These are phyloP conservation scores for Lagria hirta DNA, from an alignment of 2,888 invertebrate species.

Conservation along the genomic window DNA sequence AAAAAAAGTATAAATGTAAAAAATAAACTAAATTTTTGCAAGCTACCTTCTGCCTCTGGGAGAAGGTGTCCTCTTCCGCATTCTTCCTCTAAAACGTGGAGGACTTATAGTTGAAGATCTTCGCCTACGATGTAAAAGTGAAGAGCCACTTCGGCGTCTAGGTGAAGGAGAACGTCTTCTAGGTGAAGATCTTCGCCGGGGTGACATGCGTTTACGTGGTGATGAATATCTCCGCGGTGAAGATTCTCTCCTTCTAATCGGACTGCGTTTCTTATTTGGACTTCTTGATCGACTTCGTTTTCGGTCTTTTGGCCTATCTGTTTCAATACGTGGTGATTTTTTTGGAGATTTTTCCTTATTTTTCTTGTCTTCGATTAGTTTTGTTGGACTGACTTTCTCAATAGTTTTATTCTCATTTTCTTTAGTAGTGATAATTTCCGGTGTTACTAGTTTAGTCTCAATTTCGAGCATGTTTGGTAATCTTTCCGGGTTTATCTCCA, in stretches of 20 bases:
- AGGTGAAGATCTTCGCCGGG: constrained; percentile 10
- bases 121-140: constrained; percentile 10
- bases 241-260: constrained; percentile 17
- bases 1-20: no score
- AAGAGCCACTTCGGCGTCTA: constrained; percentile 9
- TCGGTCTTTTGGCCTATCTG: constrained; percentile 12
- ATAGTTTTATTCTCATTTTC: constrained; percentile 8
- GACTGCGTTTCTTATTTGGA: constrained; percentile 11
- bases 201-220: constrained; percentile 20
- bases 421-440: no score
- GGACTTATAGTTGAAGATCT: constrained; percentile 8
- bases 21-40: no score
- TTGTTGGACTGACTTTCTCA: not conserved
- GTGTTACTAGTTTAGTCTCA: constrained; percentile 1
- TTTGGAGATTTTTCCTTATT: not conserved
- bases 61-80: constrained; percentile 31
- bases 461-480: no score
- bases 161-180: constrained; percentile 7
- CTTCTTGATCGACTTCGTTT: constrained; percentile 13
- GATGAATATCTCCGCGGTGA: constrained; percentile 23
- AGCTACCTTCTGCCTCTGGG: constrained; percentile 22
- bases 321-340: constrained; percentile 1
- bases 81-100: constrained; percentile 11
- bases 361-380: constrained; percentile 1
- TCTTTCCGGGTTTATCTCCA: no score